phyloP scores from a whole-genome alignment of 2,888 invertebrate genomes.

The Spisula solida region DNA sequence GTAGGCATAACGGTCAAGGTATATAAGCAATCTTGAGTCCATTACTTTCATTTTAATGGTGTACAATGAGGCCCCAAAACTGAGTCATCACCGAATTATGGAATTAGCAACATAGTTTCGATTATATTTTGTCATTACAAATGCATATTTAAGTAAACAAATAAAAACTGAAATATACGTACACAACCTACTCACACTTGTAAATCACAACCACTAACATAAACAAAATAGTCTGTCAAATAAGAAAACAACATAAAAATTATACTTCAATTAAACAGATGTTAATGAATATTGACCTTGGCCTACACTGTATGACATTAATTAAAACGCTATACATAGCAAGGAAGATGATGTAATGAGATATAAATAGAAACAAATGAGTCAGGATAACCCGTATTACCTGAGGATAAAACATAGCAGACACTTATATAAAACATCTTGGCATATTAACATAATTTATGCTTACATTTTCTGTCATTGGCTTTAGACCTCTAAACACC shows the following conservation, averaged over 20 bases:
- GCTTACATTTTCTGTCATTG: neutral
- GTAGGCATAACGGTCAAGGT: too few species aligned
- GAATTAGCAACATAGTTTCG: too few species aligned
- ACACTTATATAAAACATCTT: slow-evolving; percentile 32
- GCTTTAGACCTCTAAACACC: neutral
- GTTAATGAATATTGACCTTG: neutral
- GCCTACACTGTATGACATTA: neutral
- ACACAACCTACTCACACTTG: neutral
- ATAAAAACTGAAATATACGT: too few species aligned
- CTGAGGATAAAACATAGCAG: slow-evolving; percentile 40
- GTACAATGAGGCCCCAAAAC: too few species aligned
- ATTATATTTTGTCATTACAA: too few species aligned
- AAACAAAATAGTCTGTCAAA: neutral
- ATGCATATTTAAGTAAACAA: too few species aligned
- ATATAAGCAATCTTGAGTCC: too few species aligned
- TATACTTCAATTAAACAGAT: too few species aligned
- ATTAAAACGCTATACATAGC: slow-evolving; percentile 3
- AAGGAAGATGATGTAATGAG: slow-evolving; percentile 25
- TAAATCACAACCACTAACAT: neutral
- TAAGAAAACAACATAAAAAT: too few species aligned
- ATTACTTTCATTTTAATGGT: too few species aligned
- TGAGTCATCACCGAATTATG: too few species aligned
- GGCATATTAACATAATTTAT: slow-evolving; percentile 17
- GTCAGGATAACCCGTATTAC: slow-evolving; percentile 44
- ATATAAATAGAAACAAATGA: slow-evolving; percentile 32